Evolutionary conservation across 2,113 vertebrate species (phyloP).

Genomic region (Gorsachius goisagi): DNA sequence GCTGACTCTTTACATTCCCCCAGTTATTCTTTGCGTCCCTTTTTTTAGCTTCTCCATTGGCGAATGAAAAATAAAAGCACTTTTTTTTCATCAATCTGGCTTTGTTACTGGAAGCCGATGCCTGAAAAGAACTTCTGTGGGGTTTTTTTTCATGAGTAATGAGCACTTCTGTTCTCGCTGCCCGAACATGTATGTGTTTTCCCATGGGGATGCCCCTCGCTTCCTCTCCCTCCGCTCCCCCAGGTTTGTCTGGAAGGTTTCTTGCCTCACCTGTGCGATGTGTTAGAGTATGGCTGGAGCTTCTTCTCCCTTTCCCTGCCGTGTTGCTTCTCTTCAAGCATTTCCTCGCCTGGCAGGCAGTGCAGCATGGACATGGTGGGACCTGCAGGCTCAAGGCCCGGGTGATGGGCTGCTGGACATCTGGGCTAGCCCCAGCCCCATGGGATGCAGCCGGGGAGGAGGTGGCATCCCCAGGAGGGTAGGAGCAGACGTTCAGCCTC

Average conservation of each 20-base stretch:
- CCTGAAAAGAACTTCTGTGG: constrained; percentile 69
- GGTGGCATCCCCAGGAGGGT: not conserved
- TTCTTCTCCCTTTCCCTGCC: not conserved
- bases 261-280: not conserved
- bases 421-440: not conserved
- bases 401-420: not conserved
- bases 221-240: not conserved
- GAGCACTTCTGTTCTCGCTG: constrained; percentile 37
- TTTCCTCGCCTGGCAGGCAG: not conserved
- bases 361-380: not conserved
- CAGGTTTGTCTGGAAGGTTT: not conserved
- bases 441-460: not conserved
- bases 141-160: constrained; percentile 43
- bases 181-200: constrained; percentile 54
- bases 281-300: not conserved
- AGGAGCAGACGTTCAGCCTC: not conserved
- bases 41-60: constrained; percentile 31
- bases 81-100: constrained; percentile 57
- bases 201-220: constrained; percentile 33
- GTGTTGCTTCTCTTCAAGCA: not conserved
- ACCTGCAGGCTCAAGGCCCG: not conserved
- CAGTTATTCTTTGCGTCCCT: constrained; percentile 12
- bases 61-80: constrained; percentile 63
- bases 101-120: constrained; percentile 61
- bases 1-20: constrained; percentile 49